Percentiles rank a stretch among this genome's conserved stretches.
Conservation (phyloP, 2,797 vertebrate species). For the Gambusia yucatana region DNA sequence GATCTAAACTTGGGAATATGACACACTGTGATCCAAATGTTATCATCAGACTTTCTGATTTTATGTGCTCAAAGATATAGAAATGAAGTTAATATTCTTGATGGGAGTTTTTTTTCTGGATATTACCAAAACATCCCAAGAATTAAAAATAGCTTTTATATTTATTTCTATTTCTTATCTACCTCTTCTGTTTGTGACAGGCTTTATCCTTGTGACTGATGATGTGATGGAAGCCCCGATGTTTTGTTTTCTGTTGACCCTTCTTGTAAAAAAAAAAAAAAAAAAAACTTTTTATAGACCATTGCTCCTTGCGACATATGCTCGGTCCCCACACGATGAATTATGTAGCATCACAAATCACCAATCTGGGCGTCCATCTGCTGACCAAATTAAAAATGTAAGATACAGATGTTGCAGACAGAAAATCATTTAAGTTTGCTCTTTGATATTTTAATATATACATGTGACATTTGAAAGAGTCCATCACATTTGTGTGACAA, state of each 20-base stretch:
- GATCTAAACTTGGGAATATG: background rate
- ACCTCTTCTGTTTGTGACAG: background rate
- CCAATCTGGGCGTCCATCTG: constrained; percentile 68
- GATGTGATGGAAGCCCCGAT: background rate
- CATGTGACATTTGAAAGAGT: constrained; percentile 27
- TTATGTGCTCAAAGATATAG: background rate
- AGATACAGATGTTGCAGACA: constrained; percentile 70
- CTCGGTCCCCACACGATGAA: constrained; percentile 57
- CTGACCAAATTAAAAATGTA: constrained; percentile 77
- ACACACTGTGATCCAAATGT: constrained; percentile 8
- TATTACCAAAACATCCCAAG: background rate
- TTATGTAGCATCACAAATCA: constrained; percentile 74
- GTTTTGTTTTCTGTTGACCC: constrained; percentile 28
- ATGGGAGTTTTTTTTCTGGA: constrained; percentile 2
- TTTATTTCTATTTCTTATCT: background rate
- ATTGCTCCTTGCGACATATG: constrained; percentile 59
- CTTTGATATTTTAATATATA: constrained; percentile 44
- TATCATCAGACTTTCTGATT: background rate
- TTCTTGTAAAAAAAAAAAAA: constrained; percentile 41
- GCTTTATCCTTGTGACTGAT: background rate
- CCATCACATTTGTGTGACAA: constrained; percentile 42
- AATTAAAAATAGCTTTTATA: background rate
- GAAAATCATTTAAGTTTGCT: constrained; percentile 53
- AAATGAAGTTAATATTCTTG: constrained; percentile 19
- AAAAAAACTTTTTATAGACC: constrained; percentile 20